Conservation (phyloP, 2,888 invertebrate species). For the Hetaerina titia region DNA sequence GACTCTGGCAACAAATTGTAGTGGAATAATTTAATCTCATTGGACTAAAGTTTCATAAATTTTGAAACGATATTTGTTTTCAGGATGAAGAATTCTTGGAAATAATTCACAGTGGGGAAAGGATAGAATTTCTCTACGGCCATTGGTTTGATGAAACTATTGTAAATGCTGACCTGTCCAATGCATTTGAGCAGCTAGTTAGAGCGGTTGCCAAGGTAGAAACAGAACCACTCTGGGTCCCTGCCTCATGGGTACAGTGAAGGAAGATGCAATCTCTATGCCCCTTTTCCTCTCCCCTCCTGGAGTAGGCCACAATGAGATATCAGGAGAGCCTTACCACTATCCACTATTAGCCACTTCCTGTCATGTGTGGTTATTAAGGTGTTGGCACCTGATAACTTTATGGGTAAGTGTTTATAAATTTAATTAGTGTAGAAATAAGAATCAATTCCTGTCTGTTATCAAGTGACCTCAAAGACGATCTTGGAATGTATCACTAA, state of each 20-base stretch:
- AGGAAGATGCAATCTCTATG: constrained; percentile 47
- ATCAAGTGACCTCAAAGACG: no score
- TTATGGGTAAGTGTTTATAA: constrained; percentile 13
- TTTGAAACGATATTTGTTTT: constrained; percentile 73
- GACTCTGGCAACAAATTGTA: no score
- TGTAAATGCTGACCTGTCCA: constrained; percentile 92
- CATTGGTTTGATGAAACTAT: constrained; percentile 97
- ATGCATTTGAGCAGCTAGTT: constrained; percentile 91
- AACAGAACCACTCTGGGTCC: constrained; percentile 97
- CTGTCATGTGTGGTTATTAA: constrained; percentile 52
- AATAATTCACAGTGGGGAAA: constrained; percentile 90
- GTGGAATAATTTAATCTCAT: constrained; percentile 47
- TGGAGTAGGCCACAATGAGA: constrained; percentile 39
- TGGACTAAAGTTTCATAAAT: constrained; percentile 75
- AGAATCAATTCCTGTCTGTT: no score
- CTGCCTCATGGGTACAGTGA: constrained; percentile 95
- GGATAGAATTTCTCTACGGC: constrained; percentile 94
- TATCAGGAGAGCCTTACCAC: constrained; percentile 54
- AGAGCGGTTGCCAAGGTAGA: constrained; percentile 91
- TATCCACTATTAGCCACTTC: constrained; percentile 46
- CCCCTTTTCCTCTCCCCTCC: constrained; percentile 53
- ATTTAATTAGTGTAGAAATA: background rate
- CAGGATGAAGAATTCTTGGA: constrained; percentile 95
- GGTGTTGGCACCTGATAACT: constrained; percentile 39
- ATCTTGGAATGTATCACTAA: no score